phyloP scores from a whole-genome alignment of 2,113 vertebrate species.

The Probosciger aterrimus region DNA sequence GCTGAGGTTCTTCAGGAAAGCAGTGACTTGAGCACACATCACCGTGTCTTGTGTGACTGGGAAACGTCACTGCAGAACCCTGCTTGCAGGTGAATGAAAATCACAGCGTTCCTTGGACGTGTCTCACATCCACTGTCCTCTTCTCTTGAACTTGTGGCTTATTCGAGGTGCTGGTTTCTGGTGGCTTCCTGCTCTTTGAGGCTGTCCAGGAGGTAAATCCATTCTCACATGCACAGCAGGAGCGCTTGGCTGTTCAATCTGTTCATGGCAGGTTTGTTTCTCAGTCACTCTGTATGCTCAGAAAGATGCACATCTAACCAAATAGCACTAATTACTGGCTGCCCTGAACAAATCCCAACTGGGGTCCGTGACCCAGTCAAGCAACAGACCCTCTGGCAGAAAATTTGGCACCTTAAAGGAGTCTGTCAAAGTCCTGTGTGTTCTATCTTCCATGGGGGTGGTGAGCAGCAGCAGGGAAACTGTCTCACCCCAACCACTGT shows the following conservation, averaged over 20 bases:
- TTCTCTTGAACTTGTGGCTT: not conserved
- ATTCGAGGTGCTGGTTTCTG: not conserved
- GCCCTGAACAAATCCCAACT: not conserved
- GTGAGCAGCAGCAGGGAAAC: not conserved
- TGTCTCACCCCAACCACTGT: not conserved
- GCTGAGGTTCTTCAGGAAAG: not conserved
- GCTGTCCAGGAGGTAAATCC: not conserved
- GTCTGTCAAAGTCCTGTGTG: not conserved
- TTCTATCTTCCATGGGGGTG: not conserved
- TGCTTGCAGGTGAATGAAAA: not conserved
- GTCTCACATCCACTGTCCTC: not conserved
- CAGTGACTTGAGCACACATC: accelerated
- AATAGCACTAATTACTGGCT: not conserved
- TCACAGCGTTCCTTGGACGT: accelerated
- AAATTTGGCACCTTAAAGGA: not conserved
- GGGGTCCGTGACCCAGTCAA: not conserved
- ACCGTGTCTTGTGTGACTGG: not conserved
- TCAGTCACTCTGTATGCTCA: not conserved
- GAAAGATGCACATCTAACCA: conserved; percentile 10
- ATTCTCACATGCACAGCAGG: not conserved
- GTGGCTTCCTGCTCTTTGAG: not conserved
- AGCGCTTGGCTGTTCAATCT: not conserved
- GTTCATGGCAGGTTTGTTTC: conserved; percentile 9
- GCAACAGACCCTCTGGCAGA: not conserved
- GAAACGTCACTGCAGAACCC: not conserved